A percentile compares a stretch with the other conserved stretches of the same genome.
Evolutionary conservation across 1,140 invertebrate species (phyloP).

Genomic region (Pseudomyrmex gracilis): DNA sequence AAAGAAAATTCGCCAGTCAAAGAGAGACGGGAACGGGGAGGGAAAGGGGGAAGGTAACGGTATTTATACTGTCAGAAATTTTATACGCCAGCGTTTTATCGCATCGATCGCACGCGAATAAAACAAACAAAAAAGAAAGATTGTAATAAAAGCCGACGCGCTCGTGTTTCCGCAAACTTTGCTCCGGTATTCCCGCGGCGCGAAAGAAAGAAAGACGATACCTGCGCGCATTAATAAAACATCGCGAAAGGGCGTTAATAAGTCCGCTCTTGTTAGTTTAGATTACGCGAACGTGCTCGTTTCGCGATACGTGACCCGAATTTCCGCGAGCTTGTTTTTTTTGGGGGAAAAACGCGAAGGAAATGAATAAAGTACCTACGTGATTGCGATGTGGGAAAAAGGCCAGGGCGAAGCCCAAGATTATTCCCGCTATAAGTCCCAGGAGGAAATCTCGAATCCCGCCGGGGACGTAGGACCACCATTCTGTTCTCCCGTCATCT

Average conservation of each 20-base stretch:
- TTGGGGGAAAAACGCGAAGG: slow-evolving; percentile 2
- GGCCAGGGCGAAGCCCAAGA: slow-evolving; percentile 77
- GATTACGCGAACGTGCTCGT: slow-evolving; percentile 52
- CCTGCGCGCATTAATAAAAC: slow-evolving; percentile 42
- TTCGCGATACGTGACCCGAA: slow-evolving; percentile 53
- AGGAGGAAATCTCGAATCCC: slow-evolving; percentile 79
- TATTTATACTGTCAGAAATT: too few species aligned
- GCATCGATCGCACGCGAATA: too few species aligned
- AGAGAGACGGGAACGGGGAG: neutral
- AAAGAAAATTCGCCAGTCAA: neutral
- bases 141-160: too few species aligned
- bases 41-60: too few species aligned
- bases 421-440: slow-evolving; percentile 73
- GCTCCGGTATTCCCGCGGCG: neutral
- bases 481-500: slow-evolving; percentile 66
- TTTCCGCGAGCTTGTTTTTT: neutral
- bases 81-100: too few species aligned
- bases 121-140: too few species aligned
- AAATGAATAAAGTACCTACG: slow-evolving; percentile 73
- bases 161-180: neutral
- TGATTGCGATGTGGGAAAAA: slow-evolving; percentile 82
- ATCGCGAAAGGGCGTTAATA: slow-evolving; percentile 46
- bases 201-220: neutral
- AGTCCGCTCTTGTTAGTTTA: slow-evolving; percentile 44
- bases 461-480: slow-evolving; percentile 78